These are phyloP conservation scores for Tetragonula clypearis DNA, from an alignment of 1,140 invertebrate species.

Conservation along the genomic window DNA sequence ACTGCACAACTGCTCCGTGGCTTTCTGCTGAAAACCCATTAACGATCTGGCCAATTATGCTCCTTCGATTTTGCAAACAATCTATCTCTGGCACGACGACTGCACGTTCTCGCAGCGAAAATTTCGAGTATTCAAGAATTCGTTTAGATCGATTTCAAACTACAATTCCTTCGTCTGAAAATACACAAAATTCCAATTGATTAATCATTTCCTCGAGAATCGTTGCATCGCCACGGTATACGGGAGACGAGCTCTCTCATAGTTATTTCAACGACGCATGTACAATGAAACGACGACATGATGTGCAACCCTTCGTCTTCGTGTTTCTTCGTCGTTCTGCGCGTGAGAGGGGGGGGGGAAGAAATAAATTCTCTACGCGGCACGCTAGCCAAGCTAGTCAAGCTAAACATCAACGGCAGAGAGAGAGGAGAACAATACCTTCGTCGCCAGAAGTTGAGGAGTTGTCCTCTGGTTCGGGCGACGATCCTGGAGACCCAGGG, in stretches of 20 bases:
- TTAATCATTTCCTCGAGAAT: background rate
- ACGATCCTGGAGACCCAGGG: constrained; percentile 72
- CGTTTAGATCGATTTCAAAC: too few species aligned
- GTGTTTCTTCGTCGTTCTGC: too few species aligned
- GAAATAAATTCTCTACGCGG: background rate
- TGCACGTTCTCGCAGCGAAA: too few species aligned
- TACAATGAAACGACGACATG: too few species aligned
- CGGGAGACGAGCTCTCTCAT: background rate
- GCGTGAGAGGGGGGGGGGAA: too few species aligned
- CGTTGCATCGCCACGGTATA: too few species aligned
- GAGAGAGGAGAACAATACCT: constrained; percentile 70
- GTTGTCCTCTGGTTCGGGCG: constrained; percentile 77
- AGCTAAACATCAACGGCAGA: background rate
- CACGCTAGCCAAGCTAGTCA: background rate
- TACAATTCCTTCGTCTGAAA: too few species aligned
- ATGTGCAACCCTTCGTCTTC: too few species aligned
- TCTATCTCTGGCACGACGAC: too few species aligned
- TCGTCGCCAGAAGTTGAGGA: constrained; percentile 80
- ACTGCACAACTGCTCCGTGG: background rate
- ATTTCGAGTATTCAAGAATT: too few species aligned
- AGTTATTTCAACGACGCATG: background rate
- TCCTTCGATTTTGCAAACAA: background rate
- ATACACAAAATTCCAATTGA: background rate
- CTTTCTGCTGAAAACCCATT: background rate
- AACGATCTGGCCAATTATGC: background rate